A percentile compares a stretch with the other conserved stretches of the same genome.
Evolutionary conservation across 2,113 vertebrate genomes (phyloP).

Genomic region (Anseranas semipalmata): DNA sequence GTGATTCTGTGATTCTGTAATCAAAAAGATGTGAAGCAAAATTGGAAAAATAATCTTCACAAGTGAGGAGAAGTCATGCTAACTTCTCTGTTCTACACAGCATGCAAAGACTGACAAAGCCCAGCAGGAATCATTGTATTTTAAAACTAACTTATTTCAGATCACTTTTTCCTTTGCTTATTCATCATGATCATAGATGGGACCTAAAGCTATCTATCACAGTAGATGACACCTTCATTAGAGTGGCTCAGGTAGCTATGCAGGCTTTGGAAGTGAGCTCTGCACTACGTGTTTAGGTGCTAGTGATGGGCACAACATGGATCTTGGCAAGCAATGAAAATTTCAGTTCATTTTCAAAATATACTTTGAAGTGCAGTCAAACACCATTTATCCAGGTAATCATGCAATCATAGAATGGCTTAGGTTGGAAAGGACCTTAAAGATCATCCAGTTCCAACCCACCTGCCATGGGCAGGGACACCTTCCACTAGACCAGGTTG

Average conservation of each 20-base stretch:
- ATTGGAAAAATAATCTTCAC: neutral
- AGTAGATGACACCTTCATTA: neutral
- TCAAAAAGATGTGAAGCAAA: neutral
- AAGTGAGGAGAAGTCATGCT: neutral
- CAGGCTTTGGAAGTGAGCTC: neutral
- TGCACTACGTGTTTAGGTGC: neutral
- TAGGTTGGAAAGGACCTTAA: too few relatives aligned
- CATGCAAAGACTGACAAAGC: slow-evolving; percentile 3
- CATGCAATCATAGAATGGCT: too few relatives aligned
- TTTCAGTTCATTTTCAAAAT: neutral
- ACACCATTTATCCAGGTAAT: neutral
- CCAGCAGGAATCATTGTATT: neutral
- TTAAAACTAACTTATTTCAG: neutral
- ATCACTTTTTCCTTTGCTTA: slow-evolving; percentile 5
- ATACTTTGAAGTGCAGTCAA: neutral
- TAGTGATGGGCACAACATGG: neutral
- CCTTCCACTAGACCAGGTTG: too few relatives aligned
- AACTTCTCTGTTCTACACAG: neutral
- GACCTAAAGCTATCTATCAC: neutral
- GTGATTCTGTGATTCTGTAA: too few relatives aligned
- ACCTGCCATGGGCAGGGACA: too few relatives aligned
- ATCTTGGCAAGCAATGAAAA: neutral
- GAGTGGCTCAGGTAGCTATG: neutral
- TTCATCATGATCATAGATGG: neutral
- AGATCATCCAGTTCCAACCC: too few relatives aligned